Base-by-base conservation (phyloP, 2,888 invertebrate genomes). In the Pachliopta kotzebuea region DNA sequence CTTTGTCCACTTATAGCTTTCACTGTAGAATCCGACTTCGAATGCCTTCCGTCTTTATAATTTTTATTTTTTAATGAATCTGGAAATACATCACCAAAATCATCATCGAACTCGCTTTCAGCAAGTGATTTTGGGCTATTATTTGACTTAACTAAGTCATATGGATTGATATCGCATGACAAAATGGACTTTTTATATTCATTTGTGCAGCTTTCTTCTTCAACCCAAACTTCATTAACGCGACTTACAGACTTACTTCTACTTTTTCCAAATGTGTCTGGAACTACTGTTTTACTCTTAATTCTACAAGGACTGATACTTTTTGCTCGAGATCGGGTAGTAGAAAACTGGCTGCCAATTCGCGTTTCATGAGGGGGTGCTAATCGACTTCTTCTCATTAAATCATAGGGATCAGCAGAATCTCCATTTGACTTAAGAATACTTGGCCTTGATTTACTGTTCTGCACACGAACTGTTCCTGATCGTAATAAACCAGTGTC, bases 111-210 rank as follows among this genome's bases (percentile, higher is more conserved):
- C 72, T 92, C 90, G 71, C 90, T 87, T 80, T 90, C 87, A 52
- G 86, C 88, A 69, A 92, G 75, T 74, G 92, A 88, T 79, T 93
- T 86, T 69, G 88, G 80, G 77, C 74, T 79, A n/a, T 82, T 78
- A 65, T 76, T 91, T 69, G 88, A 88, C 81, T 95, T 94, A 74
- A 96, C 94, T 77, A 97, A 91, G 71, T 96, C 95, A 79, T 97
- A 97, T 4, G 97, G 96, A 84, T 96, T 97, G 52, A 97, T 95
- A 80, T 96, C 94, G 86, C 96, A 97, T 74, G 96, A 95, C 53
- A 97, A 87, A 70, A 97, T 97, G 21, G 96, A 96, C 70, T 94
- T 94, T 55, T 95, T 90, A 52, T 84, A 77, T 31, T 88, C 86
- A 69, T 73, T 81, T 57, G 74, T 69, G 63, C 74, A 82, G 42